phyloP scores from a whole-genome alignment of 2,888 invertebrate genomes.

The Lycaena phlaeas region DNA sequence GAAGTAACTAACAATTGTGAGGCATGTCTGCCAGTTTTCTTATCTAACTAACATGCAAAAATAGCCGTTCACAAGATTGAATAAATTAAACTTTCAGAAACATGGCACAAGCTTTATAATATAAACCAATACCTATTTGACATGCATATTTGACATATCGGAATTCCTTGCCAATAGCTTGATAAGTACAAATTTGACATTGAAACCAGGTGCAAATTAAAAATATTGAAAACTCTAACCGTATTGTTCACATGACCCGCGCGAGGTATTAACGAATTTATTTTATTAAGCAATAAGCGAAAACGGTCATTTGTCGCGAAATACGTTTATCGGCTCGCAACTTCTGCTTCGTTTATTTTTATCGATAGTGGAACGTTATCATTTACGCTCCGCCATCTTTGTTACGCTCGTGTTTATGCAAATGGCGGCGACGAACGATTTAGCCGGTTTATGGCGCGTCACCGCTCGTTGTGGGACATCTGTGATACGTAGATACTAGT shows the following conservation, averaged over 20 bases:
- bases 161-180: too few relatives aligned
- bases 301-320: constrained; percentile 14
- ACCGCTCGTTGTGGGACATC: constrained; percentile 12
- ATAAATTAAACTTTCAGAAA: too few relatives aligned
- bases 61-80: too few relatives aligned
- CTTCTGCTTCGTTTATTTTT: constrained; percentile 24
- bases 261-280: constrained; percentile 13
- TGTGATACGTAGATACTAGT: constrained; percentile 8
- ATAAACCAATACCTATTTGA: too few relatives aligned
- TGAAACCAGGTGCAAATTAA: too few relatives aligned
- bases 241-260: neutral
- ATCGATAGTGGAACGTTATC: constrained; percentile 20
- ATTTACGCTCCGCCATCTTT: constrained; percentile 19
- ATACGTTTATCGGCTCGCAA: constrained; percentile 19
- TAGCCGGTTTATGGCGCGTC: constrained; percentile 23
- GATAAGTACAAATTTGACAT: too few relatives aligned
- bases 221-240: neutral
- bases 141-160: too few relatives aligned
- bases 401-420: constrained; percentile 21
- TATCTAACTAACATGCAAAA: too few relatives aligned
- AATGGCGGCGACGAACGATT: constrained; percentile 21
- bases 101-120: too few relatives aligned
- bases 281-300: constrained; percentile 20
- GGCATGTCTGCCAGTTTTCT: too few relatives aligned
- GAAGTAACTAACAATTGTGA: too few relatives aligned